Base-by-base conservation (phyloP, 2,888 invertebrate species). In the Lissonota sp. region DNA sequence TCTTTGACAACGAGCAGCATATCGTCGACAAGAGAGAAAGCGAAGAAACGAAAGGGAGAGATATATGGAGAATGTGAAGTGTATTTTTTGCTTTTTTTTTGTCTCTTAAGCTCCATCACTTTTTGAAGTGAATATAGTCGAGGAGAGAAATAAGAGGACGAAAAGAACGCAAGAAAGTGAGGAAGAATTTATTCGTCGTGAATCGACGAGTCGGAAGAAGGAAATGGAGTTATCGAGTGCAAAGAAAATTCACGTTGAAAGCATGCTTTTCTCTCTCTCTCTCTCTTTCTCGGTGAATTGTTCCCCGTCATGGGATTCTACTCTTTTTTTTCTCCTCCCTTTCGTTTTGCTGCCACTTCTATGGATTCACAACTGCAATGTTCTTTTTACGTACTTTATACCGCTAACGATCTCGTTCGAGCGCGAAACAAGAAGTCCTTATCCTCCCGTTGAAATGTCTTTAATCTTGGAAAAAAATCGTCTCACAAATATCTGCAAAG, bases 151-250 rank as follows among this genome's bases (percentile, higher is more conserved):
- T 63, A 69, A 76, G 10, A 42, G 44, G 62, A 60, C 39, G 10
- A 44, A 63, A 63, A 66, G 39, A 74, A 57, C 6, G 57, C 57
- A n/a, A 57, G 16, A 57, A n/a, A 57, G 57, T 7, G 57, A 57
- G 57, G 40, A 39, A 69, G 72, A 72, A 80, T 79, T 76, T 76
- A 71, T 77, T 64, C 64, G 72, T 58, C 44, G 57, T 14, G 69
- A 76, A 73, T 73, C 72, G 80, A 60, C 73, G 79, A 80, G 76
- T 63, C 69, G 76, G 62, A 76, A 82, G 64, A 76, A 82, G 37
- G 74, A 75, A 81, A 78, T 71, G 81, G 81, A 74, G 78, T 78
- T 81, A 78, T 78, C 74, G 78, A 78, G 81, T 78, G 81, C 74
- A 75, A 81, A 81, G 81, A 81, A 81, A 78, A 81, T 81, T 81